Evolutionary conservation across 2,888 invertebrate species (phyloP).

Genomic region (Ophion costatus): DNA sequence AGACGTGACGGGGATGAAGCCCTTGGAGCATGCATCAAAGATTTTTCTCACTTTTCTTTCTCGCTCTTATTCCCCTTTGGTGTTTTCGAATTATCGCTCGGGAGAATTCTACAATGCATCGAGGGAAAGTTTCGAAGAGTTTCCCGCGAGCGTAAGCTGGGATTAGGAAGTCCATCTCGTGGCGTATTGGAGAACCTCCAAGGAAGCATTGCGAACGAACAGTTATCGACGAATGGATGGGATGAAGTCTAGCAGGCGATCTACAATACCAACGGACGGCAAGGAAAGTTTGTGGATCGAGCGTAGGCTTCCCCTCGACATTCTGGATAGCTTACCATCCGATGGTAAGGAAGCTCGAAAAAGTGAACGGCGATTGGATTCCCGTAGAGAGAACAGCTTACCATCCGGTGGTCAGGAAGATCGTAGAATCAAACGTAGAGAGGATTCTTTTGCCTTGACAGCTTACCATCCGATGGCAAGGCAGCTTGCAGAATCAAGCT

Average conservation of each 20-base stretch:
- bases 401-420: neutral
- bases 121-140: neutral
- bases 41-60: neutral
- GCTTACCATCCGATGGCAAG: neutral
- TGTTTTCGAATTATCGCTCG: neutral
- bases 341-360: neutral
- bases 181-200: neutral
- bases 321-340: neutral
- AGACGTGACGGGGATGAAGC: neutral
- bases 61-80: neutral
- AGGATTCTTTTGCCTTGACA: neutral
- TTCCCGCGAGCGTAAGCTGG: neutral
- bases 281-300: neutral
- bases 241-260: neutral
- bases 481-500: neutral
- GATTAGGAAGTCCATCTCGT: neutral
- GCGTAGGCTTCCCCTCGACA: neutral
- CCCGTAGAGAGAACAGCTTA: neutral
- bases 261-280: neutral
- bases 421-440: neutral
- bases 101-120: neutral
- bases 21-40: neutral
- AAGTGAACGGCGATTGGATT: too few species aligned
- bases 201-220: neutral
- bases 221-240: neutral